Evolutionary conservation across 2,113 vertebrate species (phyloP).

Genomic region (Limanda limanda): DNA sequence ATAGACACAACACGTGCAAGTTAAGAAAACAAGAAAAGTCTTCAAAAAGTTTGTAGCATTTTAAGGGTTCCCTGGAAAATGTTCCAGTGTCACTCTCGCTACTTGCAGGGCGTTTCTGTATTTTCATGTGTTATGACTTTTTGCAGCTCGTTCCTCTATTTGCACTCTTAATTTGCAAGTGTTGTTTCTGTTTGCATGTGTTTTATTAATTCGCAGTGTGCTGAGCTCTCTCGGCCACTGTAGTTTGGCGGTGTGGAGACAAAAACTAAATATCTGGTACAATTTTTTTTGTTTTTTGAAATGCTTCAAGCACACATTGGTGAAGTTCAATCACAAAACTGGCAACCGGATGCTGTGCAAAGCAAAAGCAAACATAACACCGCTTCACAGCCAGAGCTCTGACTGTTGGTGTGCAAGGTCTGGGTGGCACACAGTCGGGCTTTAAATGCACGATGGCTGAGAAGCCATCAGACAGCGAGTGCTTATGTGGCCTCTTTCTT

Average conservation of each 20-base stretch:
- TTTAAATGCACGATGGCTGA: constrained; percentile 50
- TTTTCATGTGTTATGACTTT: too few species aligned
- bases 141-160: too few species aligned
- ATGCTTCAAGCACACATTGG: constrained; percentile 58
- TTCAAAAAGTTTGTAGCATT: too few species aligned
- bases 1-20: too few species aligned
- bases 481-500: constrained; percentile 92
- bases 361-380: constrained; percentile 63
- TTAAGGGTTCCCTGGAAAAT: too few species aligned
- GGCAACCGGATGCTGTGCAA: constrained; percentile 65
- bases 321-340: constrained; percentile 64
- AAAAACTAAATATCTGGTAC: constrained; percentile 37
- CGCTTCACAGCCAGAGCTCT: constrained; percentile 40
- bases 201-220: too few species aligned
- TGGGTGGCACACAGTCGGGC: constrained; percentile 63
- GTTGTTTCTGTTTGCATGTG: too few species aligned
- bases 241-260: constrained; percentile 13
- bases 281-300: not conserved
- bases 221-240: not conserved
- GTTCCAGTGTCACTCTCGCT: too few species aligned
- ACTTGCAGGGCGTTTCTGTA: too few species aligned
- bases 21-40: too few species aligned
- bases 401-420: constrained; percentile 53
- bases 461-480: constrained; percentile 28
- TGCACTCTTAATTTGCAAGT: too few species aligned